Base-by-base conservation (phyloP, 2,113 vertebrate genomes). In the Oreamnos americanus region DNA sequence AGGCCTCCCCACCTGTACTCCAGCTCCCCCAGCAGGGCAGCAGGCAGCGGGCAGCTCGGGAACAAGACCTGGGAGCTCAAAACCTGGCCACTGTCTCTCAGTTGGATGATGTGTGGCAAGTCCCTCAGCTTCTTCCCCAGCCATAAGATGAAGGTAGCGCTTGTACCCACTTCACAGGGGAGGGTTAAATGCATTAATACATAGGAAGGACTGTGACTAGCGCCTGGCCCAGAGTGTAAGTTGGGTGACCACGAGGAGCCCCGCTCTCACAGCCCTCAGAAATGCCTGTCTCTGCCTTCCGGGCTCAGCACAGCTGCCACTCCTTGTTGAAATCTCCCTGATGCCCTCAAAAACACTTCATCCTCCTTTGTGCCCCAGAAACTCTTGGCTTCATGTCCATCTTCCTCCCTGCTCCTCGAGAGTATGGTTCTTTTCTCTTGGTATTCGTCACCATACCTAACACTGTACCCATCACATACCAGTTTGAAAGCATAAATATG, bases 241-340 rank as follows among this genome's bases (percentile, higher is more conserved):
- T 94, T 84, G 36, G 13, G 17, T 71, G 58, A 26, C 51, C 12
- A 7, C 0, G 33, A 62, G 60, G 2, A 47, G 47, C 1, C 51
- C 3, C 1, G 1, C 23, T 28, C 43, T 53, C 33, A 23, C 0
- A 21, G 43, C 28, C 19, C 17, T 5, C 23, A 45, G n/a, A 23
- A 60, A 81, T 3, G 4, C n/a, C 58, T 2, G 6, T 49, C 39
- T 64, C 25, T 14, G n/a, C 17, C 49, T 36, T 36, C 23, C 3
- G 5, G 45, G 26, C 47, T 84, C 49, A 1, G 3, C 47, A 74
- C n/a, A 76, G 82, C 45, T 74, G 45, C 36, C 25, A 36, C n/a
- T 25, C 36, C 39, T 67, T 12, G 6, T 19, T 7, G n/a, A 82
- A 67, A 16, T 6, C n/a, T 71, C 76, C 26, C 23, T 5, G 26